Percentiles rank a stretch among this genome's conserved stretches.
These are phyloP conservation scores for Jacana jacana DNA, from an alignment of 2,113 vertebrate species.

Conservation along the genomic window DNA sequence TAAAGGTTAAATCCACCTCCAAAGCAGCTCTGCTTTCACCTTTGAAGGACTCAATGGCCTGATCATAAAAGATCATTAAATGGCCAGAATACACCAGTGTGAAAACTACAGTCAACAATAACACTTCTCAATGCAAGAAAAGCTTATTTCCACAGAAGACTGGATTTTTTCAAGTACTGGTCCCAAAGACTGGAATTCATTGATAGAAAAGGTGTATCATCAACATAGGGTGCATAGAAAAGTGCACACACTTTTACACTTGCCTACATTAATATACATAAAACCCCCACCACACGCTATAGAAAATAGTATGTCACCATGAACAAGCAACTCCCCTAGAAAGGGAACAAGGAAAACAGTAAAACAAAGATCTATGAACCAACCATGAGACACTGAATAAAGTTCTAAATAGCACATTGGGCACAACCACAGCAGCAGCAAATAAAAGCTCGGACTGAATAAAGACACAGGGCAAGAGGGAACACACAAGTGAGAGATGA, in stretches of 20 bases:
- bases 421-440: background rate
- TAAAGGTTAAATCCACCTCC: background rate
- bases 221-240: background rate
- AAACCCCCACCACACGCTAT: background rate
- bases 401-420: background rate
- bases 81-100: background rate
- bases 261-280: background rate
- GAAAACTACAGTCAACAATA: background rate
- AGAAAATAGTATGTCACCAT: background rate
- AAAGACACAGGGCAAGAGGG: background rate
- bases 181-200: background rate
- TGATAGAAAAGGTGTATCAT: background rate
- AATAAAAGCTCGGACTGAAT: background rate
- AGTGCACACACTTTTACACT: background rate
- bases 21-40: background rate
- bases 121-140: background rate
- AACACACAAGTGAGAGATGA: fast-evolving
- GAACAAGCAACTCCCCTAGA: background rate
- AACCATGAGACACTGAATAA: background rate
- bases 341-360: background rate
- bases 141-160: background rate
- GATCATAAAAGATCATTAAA: background rate
- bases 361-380: background rate
- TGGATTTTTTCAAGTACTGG: background rate
- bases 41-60: background rate